Evolutionary conservation across 2,797 vertebrate species (phyloP), one percentile per base, ranked within the genome.

Genomic region (Mallotus villosus): DNA sequence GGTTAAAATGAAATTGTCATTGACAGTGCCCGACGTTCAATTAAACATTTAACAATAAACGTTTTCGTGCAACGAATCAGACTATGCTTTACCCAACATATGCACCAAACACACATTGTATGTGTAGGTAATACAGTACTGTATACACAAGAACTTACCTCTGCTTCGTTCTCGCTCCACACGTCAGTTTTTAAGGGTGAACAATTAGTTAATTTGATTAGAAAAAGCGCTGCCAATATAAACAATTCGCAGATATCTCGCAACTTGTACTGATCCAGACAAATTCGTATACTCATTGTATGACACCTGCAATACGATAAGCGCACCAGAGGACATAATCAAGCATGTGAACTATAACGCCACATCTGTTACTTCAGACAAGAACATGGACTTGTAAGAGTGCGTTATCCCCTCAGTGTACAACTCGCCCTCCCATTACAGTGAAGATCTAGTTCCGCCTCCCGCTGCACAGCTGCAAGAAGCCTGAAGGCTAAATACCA

Each of bases 271-370:
- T n/a, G 25, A 51, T 34, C 12, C 55, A 11, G 29, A 68, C 51
- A 7, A 11, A 16, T 4, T 24, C 53, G 53, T 3, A 34, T 21
- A 58, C 5, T 59, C 67, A 68, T 68, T 68, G 67, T 68, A 58
- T 17, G 32, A 37, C 19, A 34, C 19, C 53, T 16, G 29, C 17
- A 32, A 53, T 29, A 68, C 29, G 29, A 22, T 58, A n/a, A 29
- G 46, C 24, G 12, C 19, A 67, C 25, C 46, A 24, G 16, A 46
- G 16, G 32, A 22, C 24, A 32, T 64, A 67, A 67, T 25, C 16
- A 67, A 3, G 4, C 46, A 49, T 25, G n/a, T 49, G 21, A 16
- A 64, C 37, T 37, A 21, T 22, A 51, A 25, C 7, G 7, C 25
- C 24, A 29, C 32, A 32, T 63, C 37, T n/a, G 14, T 21, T 9